Evolutionary conservation across 2,113 vertebrate genomes (phyloP).

Genomic region (Prionailurus bengalensis): DNA sequence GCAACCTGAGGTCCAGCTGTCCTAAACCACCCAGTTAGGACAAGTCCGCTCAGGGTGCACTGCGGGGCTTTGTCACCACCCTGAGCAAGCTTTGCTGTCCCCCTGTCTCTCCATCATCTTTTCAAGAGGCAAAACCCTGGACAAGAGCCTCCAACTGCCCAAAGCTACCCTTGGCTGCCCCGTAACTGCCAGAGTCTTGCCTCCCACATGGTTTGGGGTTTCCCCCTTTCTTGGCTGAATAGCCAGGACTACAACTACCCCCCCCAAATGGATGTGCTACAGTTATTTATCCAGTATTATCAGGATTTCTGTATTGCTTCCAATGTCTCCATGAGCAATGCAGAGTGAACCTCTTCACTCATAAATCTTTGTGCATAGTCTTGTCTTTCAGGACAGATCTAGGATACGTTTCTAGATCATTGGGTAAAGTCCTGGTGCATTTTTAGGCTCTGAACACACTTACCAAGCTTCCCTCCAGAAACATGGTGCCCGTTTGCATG

Average conservation of each 20-base stretch:
- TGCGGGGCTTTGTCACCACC: background rate
- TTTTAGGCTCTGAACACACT: background rate
- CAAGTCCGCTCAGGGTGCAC: background rate
- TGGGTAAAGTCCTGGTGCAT: background rate
- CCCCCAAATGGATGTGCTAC: background rate
- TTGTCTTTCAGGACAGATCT: background rate
- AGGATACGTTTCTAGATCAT: background rate
- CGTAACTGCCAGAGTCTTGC: background rate
- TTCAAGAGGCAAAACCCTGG: background rate
- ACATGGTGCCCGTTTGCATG: background rate
- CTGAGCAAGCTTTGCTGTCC: background rate
- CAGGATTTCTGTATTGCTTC: background rate
- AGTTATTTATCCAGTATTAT: background rate
- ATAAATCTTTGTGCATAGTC: fast-evolving
- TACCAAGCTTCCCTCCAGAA: background rate
- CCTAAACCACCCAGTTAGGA: background rate
- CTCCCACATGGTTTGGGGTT: background rate
- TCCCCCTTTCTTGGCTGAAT: background rate
- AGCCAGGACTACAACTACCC: background rate
- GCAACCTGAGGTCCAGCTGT: background rate
- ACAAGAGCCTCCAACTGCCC: background rate
- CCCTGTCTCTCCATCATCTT: background rate
- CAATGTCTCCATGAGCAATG: background rate
- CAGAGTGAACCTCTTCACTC: background rate
- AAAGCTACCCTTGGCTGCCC: no score